These are phyloP conservation scores for Campoletis sonorensis DNA, from an alignment of 1,140 invertebrate genomes.

Conservation along the genomic window DNA sequence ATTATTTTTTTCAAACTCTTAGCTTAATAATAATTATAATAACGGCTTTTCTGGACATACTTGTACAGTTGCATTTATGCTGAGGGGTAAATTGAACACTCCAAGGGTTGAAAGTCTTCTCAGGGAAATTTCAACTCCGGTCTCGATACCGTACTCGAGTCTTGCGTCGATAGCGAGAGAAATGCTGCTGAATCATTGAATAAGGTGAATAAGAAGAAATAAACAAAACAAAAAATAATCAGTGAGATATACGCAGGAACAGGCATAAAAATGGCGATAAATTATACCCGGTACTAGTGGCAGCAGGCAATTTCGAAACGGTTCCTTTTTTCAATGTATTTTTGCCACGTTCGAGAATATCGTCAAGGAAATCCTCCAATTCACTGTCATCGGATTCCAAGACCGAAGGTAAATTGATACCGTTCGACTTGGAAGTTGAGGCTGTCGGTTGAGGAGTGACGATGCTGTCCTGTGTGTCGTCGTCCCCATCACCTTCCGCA, in stretches of 20 bases:
- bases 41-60: slow-evolving; percentile 55
- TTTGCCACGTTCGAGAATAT: slow-evolving; percentile 80
- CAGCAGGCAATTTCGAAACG: slow-evolving; percentile 67
- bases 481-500: slow-evolving; percentile 65
- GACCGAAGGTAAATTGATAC: slow-evolving; percentile 79
- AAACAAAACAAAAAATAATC: no score
- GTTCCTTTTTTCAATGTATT: slow-evolving; percentile 74
- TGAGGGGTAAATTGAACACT: slow-evolving; percentile 78
- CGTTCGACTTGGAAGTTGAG: slow-evolving; percentile 71
- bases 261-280: neutral
- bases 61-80: slow-evolving; percentile 76
- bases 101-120: slow-evolving; percentile 81
- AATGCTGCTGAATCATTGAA: slow-evolving; percentile 73
- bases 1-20: no score
- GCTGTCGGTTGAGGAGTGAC: slow-evolving; percentile 59
- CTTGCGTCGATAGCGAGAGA: slow-evolving; percentile 87
- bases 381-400: slow-evolving; percentile 86
- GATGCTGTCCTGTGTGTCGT: slow-evolving; percentile 72
- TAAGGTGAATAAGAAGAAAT: slow-evolving; percentile 40
- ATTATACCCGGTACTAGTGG: slow-evolving; percentile 67
- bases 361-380: slow-evolving; percentile 83
- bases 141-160: slow-evolving; percentile 85
- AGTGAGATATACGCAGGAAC: no score
- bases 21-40: no score
- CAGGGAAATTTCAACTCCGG: slow-evolving; percentile 83